These are phyloP conservation scores for Steinernema hermaphroditum DNA, from an alignment of 2,888 invertebrate species.

Conservation along the genomic window DNA sequence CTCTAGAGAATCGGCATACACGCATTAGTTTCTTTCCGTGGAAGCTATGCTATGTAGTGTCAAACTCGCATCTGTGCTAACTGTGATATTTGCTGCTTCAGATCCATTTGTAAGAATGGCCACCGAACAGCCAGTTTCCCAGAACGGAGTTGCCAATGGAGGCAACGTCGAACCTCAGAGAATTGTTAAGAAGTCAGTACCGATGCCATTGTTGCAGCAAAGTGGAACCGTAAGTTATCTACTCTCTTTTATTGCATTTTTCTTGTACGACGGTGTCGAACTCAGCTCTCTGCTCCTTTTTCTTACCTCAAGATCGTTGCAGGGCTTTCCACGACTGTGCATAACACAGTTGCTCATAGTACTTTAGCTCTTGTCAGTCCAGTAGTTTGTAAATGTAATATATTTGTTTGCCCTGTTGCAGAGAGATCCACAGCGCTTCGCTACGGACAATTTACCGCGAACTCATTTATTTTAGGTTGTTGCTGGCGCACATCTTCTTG, in stretches of 20 bases:
- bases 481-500: conserved; percentile 1
- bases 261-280: not conserved
- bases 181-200: conserved; percentile 36
- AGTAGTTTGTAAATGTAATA: not conserved
- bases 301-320: conserved; percentile 12
- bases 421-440: conserved; percentile 23
- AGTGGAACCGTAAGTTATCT: conserved; percentile 51
- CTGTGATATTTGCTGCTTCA: too few relatives aligned
- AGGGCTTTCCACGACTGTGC: conserved; percentile 3
- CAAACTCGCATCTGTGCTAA: too few relatives aligned
- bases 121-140: not conserved
- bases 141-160: not conserved
- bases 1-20: too few relatives aligned
- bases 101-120: not conserved
- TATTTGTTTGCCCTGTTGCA: conserved; percentile 10
- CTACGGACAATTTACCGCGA: not conserved
- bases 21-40: too few relatives aligned
- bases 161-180: not conserved
- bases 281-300: not conserved
- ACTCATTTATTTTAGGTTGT: conserved; percentile 19
- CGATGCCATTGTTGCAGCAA: conserved; percentile 62
- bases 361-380: not conserved
- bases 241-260: not conserved
- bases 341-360: not conserved
- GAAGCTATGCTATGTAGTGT: too few relatives aligned